Evolutionary conservation across 2,113 vertebrate genomes (phyloP), one percentile per base, ranked within the genome.

Genomic region (Pardalotus punctatus): DNA sequence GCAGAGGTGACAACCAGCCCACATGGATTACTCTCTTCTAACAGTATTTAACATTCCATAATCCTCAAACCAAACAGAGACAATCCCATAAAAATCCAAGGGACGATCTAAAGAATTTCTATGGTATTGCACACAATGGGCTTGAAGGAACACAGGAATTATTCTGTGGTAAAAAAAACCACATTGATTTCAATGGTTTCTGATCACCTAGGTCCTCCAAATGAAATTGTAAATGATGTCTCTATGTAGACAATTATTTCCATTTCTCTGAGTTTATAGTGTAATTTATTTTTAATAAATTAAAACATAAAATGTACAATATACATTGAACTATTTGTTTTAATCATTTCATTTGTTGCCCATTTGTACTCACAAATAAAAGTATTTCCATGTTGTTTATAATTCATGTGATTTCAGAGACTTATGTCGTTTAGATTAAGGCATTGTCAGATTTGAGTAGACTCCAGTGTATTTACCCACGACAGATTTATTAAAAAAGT

Each of bases 1-100:
- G 93, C 93, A 90, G 79, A 96, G 92, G 92, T 96, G 95, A 96
- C 94, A 95, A 92, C 60, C 35, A 92, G 60, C 64, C 79, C 77
- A 73, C 71, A 66, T 7, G 51, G 81, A 92, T 92, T 92, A 83
- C 43, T 81, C 69, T 73, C 28, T 94, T 56, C 90, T 70, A 94
- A 85, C 81, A 83, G 74, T 71, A 93, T 90, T 97, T 92, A 96
- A 70, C 67, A 83, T 93, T 70, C 48, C 60, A 54, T 94, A 94
- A 95, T 96, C 92, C 82, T 70, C 67, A 96, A 74, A 73, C 13
- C 14, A 96, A 91, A 88, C 58, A 96, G 56, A 94, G 35, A n/a
- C 28, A 86, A 83, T 82, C 10, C 3, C 57, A 83, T 29, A 82
- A 85, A 94, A 94, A 93, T 70, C 38, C 72, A 70, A 16, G 24